Base-by-base conservation (phyloP, 2,888 invertebrate genomes). In the Brachyopa scutellaris region DNA sequence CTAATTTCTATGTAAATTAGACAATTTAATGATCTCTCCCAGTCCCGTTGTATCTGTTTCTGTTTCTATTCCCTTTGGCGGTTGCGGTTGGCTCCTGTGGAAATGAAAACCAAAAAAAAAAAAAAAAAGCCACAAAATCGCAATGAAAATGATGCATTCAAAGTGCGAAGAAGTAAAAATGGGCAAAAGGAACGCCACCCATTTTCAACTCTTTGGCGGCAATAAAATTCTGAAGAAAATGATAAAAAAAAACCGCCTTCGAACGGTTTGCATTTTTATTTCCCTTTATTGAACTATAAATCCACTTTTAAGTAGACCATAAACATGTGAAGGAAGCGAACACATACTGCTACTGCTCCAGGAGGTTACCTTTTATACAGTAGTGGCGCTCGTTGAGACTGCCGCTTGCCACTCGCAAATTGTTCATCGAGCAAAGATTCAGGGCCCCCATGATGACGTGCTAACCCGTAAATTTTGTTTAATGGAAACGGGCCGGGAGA, bases 1-100 rank as follows among this genome's bases (percentile, higher is more conserved):
- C 67, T 70, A 69, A 82, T 82, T 82, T 82, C 76, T 70, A 82
- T 82, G 76, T 82, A 82, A 82, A 82, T 82, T 70, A 82, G 80
- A 59, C 64, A 70, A 64, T 80, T 76, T 64, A 64, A 80, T 76
- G 80, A 64, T 69, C 49, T 47, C 21, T 45, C 26, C 49, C 40
- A 7, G 13, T 40, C 9, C 1, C 6, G 19, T 8, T 21, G 33
- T 9, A 33, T 42, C 33, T 31, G 38, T 40, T 55, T 29, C n/a
- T n/a, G n/a, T n/a, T n/a, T n/a, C n/a, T n/a, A n/a, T n/a, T 73
- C 55, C 62, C 38, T 33, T 53, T 53, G 9, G 23, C 36, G 36
- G 9, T 26, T 36, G 9, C 6, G 47, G 13, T 66, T n/a, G n/a
- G 21, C 23, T 29, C 15, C 33, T 40, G 13, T n/a, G n/a, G n/a